These are phyloP conservation scores for Diplazon laetatorius DNA, from an alignment of 2,888 invertebrate genomes.

Conservation along the genomic window DNA sequence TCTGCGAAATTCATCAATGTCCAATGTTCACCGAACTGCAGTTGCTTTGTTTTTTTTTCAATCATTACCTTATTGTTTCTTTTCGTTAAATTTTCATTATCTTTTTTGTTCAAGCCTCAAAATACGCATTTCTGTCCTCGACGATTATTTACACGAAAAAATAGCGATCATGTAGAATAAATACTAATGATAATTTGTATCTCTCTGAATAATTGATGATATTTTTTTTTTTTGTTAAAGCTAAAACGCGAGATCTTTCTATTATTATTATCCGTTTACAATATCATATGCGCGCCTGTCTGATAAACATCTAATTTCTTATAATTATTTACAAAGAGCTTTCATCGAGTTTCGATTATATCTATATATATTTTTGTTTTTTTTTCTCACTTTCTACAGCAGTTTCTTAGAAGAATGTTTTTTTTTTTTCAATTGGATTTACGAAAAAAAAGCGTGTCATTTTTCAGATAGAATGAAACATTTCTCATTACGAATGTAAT, in stretches of 20 bases:
- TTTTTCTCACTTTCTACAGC: conserved; percentile 35
- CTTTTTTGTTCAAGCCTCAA: conserved; percentile 36
- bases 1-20: conserved; percentile 30
- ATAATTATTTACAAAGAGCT: conserved; percentile 59
- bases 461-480: conserved; percentile 50
- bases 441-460: conserved; percentile 55
- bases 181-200: conserved; percentile 61
- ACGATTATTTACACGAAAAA: conserved; percentile 65
- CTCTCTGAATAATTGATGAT: conserved; percentile 65
- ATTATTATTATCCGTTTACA: conserved; percentile 23
- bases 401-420: conserved; percentile 51
- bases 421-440: conserved; percentile 45
- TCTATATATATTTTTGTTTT: no score
- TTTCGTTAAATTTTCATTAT: no score
- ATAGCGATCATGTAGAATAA: conserved; percentile 66
- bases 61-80: conserved; percentile 15
- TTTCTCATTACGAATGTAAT: conserved; percentile 64
- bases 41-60: conserved; percentile 8
- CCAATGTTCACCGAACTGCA: conserved; percentile 21
- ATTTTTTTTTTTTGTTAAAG: conserved; percentile 67
- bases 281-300: conserved; percentile 37
- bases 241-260: conserved; percentile 63
- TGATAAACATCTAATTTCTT: conserved; percentile 48
- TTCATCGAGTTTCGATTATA: conserved; percentile 57
- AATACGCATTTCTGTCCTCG: conserved; percentile 55